A percentile compares a stretch with the other conserved stretches of the same genome.
Conservation (phyloP, 2,888 invertebrate species). For the Watsonalla cultraria region DNA sequence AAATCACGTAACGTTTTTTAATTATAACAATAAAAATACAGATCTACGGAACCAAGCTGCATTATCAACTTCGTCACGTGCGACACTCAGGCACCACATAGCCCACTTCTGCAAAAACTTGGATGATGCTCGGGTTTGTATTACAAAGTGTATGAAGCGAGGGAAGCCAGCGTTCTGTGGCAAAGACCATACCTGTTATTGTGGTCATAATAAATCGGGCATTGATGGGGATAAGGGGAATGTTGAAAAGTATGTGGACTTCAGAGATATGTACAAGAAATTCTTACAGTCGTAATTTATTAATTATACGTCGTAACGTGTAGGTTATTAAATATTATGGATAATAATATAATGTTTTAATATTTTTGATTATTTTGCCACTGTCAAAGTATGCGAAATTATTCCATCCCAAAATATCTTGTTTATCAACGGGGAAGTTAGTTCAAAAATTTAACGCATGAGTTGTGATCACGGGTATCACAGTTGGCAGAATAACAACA, state of each 20-base stretch:
- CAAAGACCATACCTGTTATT: conserved; percentile 63
- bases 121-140: conserved; percentile 46
- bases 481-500: too few species aligned
- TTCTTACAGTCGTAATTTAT: conserved; percentile 37
- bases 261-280: conserved; percentile 22
- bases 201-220: conserved; percentile 45
- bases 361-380: too few species aligned
- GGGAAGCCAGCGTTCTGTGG: conserved; percentile 66
- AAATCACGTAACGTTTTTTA: too few species aligned
- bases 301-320: too few species aligned
- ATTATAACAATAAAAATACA: not conserved
- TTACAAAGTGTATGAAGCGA: conserved; percentile 44
- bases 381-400: too few species aligned
- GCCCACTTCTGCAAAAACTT: conserved; percentile 65
- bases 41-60: not conserved
- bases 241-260: conserved; percentile 8
- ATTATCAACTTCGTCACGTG: conserved; percentile 6
- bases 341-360: too few species aligned
- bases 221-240: conserved; percentile 6
- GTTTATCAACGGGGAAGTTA: too few species aligned
- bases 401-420: too few species aligned
- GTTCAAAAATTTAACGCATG: too few species aligned
- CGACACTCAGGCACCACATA: conserved; percentile 55
- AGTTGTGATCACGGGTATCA: too few species aligned
- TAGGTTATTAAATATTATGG: too few species aligned